Percentiles rank a stretch among this genome's conserved stretches.
Evolutionary conservation across 1,140 invertebrate species (phyloP).

Genomic region (Drosophila melanogaster): Release_6_plus_ISO1_MT NT_033779.5:15373001-15373500

Average conservation of each 20-base stretch:
- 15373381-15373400: constrained; percentile 82
- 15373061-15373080: constrained; percentile 4
- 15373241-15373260: constrained; percentile 72
- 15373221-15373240: constrained; percentile 13
- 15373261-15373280: constrained; percentile 77
- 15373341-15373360: constrained; percentile 10
- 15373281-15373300: constrained; percentile 2
- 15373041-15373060: background rate
- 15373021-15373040: too few species aligned
- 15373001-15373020: too few species aligned
- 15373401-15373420: constrained; percentile 72
- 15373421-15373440: constrained; percentile 70
- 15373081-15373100: constrained; percentile 73
- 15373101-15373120: constrained; percentile 70
- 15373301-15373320: constrained; percentile 37
- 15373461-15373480: constrained; percentile 83
- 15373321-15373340: constrained; percentile 27
- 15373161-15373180: constrained; percentile 27
- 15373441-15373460: constrained; percentile 82
- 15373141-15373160: constrained; percentile 81
- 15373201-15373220: constrained; percentile 33
- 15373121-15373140: constrained; percentile 79
- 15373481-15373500: constrained; percentile 73
- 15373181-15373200: constrained; percentile 63
- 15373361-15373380: constrained; percentile 60